Evolutionary conservation across 2,113 vertebrate genomes (phyloP).

Genomic region (Paradoxurus hermaphroditus): DNA sequence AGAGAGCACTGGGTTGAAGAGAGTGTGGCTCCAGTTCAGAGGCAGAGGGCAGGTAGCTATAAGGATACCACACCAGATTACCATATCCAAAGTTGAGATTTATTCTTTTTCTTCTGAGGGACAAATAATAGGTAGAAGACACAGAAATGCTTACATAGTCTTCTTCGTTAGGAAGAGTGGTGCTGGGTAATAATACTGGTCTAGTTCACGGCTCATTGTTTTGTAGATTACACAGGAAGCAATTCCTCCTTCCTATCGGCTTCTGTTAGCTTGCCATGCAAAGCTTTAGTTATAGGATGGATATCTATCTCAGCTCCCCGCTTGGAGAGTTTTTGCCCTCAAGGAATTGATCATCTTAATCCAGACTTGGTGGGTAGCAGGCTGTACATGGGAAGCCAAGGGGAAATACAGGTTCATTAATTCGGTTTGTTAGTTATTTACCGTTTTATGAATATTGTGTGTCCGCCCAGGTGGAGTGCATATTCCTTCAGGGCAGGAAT

Average conservation of each 20-base stretch:
- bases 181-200: not conserved
- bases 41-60: not conserved
- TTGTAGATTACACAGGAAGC: constrained; percentile 5
- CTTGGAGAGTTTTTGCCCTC: not conserved
- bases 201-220: not conserved
- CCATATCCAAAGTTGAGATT: not conserved
- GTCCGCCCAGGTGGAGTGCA: not conserved
- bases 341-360: not conserved
- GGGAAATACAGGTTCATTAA: not conserved
- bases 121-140: not conserved
- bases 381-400: not conserved
- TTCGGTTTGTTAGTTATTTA: not conserved
- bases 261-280: not conserved
- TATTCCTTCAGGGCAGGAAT: not conserved
- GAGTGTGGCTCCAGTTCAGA: not conserved
- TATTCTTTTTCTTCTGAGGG: not conserved
- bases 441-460: not conserved
- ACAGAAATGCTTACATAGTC: not conserved
- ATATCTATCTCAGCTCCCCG: not conserved
- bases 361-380: not conserved
- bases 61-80: not conserved
- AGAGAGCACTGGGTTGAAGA: not conserved
- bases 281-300: not conserved
- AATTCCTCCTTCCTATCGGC: not conserved
- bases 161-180: not conserved